phyloP scores from a whole-genome alignment of 2,888 invertebrate genomes.

The Carcina quercana region DNA sequence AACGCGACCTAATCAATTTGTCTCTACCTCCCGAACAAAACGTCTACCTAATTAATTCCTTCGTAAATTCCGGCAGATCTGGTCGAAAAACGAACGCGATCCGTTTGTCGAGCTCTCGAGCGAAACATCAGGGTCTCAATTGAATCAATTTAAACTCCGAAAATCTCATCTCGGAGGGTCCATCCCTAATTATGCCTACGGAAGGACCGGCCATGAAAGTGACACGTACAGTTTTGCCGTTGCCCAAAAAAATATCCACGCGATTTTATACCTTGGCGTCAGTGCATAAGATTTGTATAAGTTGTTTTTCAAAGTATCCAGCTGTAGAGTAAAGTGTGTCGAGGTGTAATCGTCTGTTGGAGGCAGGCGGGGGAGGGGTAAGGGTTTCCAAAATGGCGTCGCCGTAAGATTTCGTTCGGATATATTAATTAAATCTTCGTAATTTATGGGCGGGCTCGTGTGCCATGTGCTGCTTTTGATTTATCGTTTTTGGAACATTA shows the following conservation, averaged over 20 bases:
- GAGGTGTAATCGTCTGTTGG: constrained; percentile 66
- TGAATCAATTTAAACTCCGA: constrained; percentile 70
- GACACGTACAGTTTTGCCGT: constrained; percentile 34
- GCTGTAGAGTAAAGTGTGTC: constrained; percentile 33
- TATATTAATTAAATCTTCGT: constrained; percentile 73
- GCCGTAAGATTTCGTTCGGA: constrained; percentile 69
- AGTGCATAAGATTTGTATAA: background rate
- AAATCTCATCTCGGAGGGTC: constrained; percentile 65
- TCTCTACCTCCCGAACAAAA: constrained; percentile 16
- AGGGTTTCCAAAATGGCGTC: constrained; percentile 68
- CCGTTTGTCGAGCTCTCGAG: constrained; percentile 37
- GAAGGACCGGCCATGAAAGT: constrained; percentile 59
- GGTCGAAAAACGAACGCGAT: constrained; percentile 24
- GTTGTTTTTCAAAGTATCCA: constrained; percentile 1
- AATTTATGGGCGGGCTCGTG: constrained; percentile 61
- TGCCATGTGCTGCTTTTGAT: constrained; percentile 56
- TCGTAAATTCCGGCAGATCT: constrained; percentile 39
- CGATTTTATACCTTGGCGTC: constrained; percentile 12
- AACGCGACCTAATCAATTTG: constrained; percentile 18
- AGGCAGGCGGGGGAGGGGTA: constrained; percentile 53
- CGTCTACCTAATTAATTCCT: constrained; percentile 48
- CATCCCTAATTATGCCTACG: constrained; percentile 69
- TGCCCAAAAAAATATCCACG: constrained; percentile 16
- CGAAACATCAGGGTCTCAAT: constrained; percentile 64
- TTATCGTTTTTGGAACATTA: constrained; percentile 58